Evolutionary conservation across 2,113 vertebrate genomes (phyloP).

Genomic region (Heterotilapia buettikoferi): DNA sequence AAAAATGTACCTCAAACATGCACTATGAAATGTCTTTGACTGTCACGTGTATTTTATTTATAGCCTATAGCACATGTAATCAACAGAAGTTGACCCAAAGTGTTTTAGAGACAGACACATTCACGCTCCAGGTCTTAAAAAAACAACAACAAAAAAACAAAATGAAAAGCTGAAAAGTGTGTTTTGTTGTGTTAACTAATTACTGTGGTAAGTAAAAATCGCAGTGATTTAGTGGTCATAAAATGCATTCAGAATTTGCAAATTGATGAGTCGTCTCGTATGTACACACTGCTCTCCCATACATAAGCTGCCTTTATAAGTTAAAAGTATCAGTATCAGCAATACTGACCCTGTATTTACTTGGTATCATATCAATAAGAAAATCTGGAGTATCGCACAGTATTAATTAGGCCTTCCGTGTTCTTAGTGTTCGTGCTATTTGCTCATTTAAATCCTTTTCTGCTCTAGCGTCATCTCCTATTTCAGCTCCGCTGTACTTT

Average conservation of each 20-base stretch:
- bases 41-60: background rate
- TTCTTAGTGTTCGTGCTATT: background rate
- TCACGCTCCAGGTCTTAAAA: background rate
- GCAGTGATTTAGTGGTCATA: background rate
- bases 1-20: background rate
- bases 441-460: background rate
- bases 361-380: background rate
- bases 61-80: background rate
- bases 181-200: background rate
- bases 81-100: background rate
- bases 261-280: background rate
- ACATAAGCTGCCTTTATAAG: background rate
- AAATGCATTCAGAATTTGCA: background rate
- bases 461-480: background rate
- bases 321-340: background rate
- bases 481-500: background rate
- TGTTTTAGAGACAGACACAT: background rate
- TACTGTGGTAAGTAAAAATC: fast-evolving
- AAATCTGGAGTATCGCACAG: background rate
- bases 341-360: background rate
- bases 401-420: background rate
- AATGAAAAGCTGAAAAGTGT: background rate
- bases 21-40: background rate
- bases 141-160: background rate
- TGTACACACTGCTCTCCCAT: background rate